Base-by-base conservation (phyloP, 1,140 invertebrate species). In the Drosophila littoralis region DNA sequence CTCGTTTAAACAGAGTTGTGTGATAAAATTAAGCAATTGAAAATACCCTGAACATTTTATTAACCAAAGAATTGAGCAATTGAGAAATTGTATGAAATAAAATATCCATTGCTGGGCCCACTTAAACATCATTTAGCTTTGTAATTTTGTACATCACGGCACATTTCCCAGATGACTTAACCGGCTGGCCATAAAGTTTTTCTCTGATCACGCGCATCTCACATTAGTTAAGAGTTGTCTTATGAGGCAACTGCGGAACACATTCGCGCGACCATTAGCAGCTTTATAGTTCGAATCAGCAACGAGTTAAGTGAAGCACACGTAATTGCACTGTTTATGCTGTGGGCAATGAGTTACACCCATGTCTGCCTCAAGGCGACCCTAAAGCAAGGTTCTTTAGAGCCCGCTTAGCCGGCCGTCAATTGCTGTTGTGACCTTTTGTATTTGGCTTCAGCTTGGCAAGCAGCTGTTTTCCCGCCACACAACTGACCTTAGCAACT, bases 341-440 rank as follows among this genome's bases (percentile, higher is more conserved):
- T n/a, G 6, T 36, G 36, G 17, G 12, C 22, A 42, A 17, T 60
- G 65, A 12, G 75, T 76, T 77, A 77, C 79, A 88, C 83, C 76
- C 83, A 71, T 70, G 64, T 64, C 10, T 51, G 54, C 7, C 33
- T n/a, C 70, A 71, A 73, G 50, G 55, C 51, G 75, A 86, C 82
- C 83, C 82, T 86, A 79, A 60, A 67, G 75, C 82, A 89, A 88
- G 83, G 83, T 88, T 88, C 82, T 85, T 73, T 64, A 42, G 65
- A 70, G 64, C 42, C 22, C 22, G 64, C 57, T 71, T 9, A 66
- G 48, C 54, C 66, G 60, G 48, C 35, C 60, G 75, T 83, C 83
- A 79, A 86, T 86, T 73, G 79, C 52, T 60, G 59, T 59, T 83
- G 42, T 89, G 84, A 88, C 83, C 84, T 88, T 88, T 88, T 69